Evolutionary conservation across 2,797 vertebrate genomes (phyloP).

Genomic region (Hafferia zeledoni): DNA sequence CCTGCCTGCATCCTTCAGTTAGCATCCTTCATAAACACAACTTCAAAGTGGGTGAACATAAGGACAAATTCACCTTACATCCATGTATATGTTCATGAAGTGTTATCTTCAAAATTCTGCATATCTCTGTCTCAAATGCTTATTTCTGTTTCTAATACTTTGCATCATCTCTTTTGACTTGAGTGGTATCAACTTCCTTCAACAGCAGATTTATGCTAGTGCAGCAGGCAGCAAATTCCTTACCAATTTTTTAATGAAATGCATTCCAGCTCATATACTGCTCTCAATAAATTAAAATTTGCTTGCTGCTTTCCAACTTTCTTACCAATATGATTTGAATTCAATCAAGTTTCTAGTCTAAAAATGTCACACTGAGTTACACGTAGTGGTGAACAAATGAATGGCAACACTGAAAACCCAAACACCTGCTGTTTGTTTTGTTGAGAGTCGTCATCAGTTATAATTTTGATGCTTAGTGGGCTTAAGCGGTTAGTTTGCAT

Average conservation of each 20-base stretch:
- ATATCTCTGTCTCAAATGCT: not conserved
- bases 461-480: not conserved
- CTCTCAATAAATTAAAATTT: not conserved
- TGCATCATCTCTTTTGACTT: not conserved
- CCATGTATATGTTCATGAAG: accelerated
- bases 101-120: not conserved
- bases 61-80: not conserved
- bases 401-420: not conserved
- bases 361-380: not conserved
- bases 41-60: not conserved
- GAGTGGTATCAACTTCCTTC: not conserved
- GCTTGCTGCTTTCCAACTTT: not conserved
- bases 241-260: not conserved
- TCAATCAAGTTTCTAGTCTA: not conserved
- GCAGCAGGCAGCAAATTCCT: not conserved
- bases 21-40: not conserved
- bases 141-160: not conserved
- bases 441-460: not conserved
- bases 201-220: not conserved
- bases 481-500: not conserved
- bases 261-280: not conserved
- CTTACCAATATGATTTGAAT: not conserved
- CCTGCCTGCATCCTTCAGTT: not conserved
- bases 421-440: not conserved
- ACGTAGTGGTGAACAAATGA: not conserved